Conservation (phyloP, 1,140 invertebrate species). For the Papilio helenus region DNA sequence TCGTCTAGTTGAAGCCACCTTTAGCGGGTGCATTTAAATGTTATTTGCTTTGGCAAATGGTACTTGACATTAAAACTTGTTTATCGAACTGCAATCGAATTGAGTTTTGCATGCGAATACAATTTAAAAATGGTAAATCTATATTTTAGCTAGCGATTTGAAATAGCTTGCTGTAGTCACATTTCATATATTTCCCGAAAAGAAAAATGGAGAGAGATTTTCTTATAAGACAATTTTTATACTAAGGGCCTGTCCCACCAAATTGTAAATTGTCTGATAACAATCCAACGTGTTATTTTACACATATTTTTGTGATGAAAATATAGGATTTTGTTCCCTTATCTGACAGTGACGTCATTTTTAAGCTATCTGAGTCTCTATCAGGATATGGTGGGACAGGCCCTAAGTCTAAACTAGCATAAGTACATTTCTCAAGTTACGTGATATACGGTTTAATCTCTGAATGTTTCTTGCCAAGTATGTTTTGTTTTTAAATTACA, state of each 20-base stretch:
- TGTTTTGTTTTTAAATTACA: not conserved
- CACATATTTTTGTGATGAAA: too few relatives aligned
- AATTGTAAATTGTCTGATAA: too few relatives aligned
- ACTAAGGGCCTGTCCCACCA: too few relatives aligned
- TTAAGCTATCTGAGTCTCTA: too few relatives aligned
- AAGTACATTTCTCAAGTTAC: too few relatives aligned
- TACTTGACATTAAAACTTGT: constrained; percentile 45
- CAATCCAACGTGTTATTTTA: too few relatives aligned
- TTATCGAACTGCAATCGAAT: constrained; percentile 21
- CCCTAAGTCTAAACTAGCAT: too few relatives aligned
- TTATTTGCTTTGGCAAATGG: constrained; percentile 49
- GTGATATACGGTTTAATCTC: too few relatives aligned
- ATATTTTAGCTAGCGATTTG: not conserved
- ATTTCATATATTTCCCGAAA: not conserved
- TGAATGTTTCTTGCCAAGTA: not conserved
- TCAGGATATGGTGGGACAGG: too few relatives aligned
- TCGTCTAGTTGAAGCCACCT: constrained; percentile 52
- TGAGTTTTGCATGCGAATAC: not conserved
- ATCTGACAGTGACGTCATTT: too few relatives aligned
- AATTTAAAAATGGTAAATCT: not conserved
- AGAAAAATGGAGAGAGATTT: not conserved
- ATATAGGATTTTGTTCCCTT: too few relatives aligned
- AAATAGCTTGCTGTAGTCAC: not conserved
- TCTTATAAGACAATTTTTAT: not conserved
- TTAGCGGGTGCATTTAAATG: constrained; percentile 43